A percentile compares a stretch with the other conserved stretches of the same genome.
Conservation (phyloP, 2,113 vertebrate species). For the Pachycephala philippinensis region DNA sequence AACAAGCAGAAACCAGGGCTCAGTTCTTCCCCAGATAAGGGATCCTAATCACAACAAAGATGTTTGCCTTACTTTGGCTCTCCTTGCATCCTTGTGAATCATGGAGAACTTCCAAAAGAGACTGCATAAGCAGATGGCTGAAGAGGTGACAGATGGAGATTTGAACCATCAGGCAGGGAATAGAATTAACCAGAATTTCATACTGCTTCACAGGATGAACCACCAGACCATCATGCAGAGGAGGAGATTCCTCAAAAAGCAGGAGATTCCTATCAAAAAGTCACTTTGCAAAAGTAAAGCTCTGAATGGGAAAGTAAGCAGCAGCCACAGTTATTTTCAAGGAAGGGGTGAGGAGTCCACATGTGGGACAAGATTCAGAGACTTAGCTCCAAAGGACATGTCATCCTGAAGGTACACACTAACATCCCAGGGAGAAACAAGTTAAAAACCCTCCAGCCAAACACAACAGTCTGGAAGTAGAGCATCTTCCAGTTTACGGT, state of each 20-base stretch:
- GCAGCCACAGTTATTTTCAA: neutral
- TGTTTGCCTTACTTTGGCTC: neutral
- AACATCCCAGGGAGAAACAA: neutral
- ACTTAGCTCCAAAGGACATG: neutral
- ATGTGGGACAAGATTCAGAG: neutral
- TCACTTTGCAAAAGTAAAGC: neutral
- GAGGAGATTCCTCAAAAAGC: neutral
- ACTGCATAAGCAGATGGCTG: neutral
- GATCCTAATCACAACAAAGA: neutral
- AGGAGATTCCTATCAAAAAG: neutral
- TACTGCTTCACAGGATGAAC: neutral
- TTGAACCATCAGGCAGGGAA: neutral
- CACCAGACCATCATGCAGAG: neutral
- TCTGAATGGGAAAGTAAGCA: neutral
- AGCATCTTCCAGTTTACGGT: neutral
- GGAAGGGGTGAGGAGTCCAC: neutral
- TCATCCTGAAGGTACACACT: neutral
- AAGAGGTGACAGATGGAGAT: constrained; percentile 7
- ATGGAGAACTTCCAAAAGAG: neutral
- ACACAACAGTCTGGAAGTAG: neutral
- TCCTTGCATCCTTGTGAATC: neutral
- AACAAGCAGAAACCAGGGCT: neutral
- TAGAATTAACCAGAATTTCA: neutral
- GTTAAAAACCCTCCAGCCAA: neutral
- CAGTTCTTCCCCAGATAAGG: neutral